Evolutionary conservation across 2,797 vertebrate species (phyloP).

Genomic region (Sorex maritimensis): DNA sequence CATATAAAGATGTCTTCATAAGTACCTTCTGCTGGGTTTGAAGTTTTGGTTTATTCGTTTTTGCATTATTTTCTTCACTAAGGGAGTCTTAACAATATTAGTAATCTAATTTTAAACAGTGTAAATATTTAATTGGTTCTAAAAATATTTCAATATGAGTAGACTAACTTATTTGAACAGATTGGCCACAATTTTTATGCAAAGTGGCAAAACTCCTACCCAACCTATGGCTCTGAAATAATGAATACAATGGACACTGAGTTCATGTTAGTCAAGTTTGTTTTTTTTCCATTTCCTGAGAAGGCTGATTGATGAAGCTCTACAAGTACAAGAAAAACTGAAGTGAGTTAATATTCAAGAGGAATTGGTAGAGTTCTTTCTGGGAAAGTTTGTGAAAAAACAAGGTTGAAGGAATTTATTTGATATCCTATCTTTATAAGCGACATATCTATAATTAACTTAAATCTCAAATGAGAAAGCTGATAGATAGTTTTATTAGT

Average conservation of each 20-base stretch:
- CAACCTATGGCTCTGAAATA: background rate
- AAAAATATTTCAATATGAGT: conserved; percentile 23
- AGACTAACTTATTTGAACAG: background rate
- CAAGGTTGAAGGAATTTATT: background rate
- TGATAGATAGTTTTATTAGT: background rate
- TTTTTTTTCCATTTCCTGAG: conserved; percentile 37
- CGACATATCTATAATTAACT: background rate
- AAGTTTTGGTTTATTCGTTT: conserved; percentile 12
- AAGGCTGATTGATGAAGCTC: background rate
- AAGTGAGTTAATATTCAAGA: background rate
- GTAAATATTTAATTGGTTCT: conserved; percentile 38
- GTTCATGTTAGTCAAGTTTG: background rate
- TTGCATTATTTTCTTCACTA: conserved; percentile 33
- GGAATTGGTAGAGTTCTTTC: background rate
- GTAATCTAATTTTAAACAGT: conserved; percentile 37
- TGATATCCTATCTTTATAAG: background rate
- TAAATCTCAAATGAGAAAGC: background rate
- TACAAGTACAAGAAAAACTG: background rate
- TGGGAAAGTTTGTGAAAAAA: background rate
- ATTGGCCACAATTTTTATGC: background rate
- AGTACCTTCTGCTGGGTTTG: background rate
- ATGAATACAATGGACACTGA: background rate
- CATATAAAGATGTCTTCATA: background rate
- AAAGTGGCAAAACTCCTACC: background rate
- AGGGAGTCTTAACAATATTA: conserved; percentile 8